phyloP scores from a whole-genome alignment of 2,888 invertebrate genomes.

The Chymomyza fuscimana region DNA sequence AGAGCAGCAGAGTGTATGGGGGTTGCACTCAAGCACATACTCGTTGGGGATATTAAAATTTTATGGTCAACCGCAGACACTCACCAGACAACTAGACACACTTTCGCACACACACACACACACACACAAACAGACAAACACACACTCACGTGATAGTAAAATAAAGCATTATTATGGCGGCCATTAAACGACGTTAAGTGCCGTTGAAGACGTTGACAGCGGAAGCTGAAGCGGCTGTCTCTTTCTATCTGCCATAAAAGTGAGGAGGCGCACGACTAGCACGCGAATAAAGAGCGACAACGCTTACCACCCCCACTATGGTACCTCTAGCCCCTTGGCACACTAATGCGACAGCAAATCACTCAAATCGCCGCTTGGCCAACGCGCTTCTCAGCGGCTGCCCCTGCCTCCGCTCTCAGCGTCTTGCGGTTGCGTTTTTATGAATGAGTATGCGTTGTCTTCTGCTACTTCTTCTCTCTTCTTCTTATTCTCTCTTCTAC shows the following conservation, averaged over 20 bases:
- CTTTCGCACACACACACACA: conserved; percentile 26
- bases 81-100: conserved; percentile 59
- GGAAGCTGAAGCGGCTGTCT: conserved; percentile 58
- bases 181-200: conserved; percentile 64
- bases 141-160: conserved; percentile 62
- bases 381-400: conserved; percentile 15
- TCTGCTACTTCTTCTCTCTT: neutral
- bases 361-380: neutral
- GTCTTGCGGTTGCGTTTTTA: conserved; percentile 56
- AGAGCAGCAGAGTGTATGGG: neutral
- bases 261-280: conserved; percentile 46
- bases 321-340: conserved; percentile 5
- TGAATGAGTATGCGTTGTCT: conserved; percentile 59
- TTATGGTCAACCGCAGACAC: conserved; percentile 67
- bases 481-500: neutral
- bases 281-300: conserved; percentile 44
- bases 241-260: conserved; percentile 47
- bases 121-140: conserved; percentile 26
- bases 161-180: conserved; percentile 71
- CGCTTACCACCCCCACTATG: neutral
- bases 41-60: conserved; percentile 60
- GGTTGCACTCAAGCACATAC: conserved; percentile 23
- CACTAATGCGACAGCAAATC: conserved; percentile 12
- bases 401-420: conserved; percentile 11
- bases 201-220: conserved; percentile 49